These are phyloP conservation scores for Papilio protenor DNA, from an alignment of 2,888 invertebrate species.

Conservation along the genomic window DNA sequence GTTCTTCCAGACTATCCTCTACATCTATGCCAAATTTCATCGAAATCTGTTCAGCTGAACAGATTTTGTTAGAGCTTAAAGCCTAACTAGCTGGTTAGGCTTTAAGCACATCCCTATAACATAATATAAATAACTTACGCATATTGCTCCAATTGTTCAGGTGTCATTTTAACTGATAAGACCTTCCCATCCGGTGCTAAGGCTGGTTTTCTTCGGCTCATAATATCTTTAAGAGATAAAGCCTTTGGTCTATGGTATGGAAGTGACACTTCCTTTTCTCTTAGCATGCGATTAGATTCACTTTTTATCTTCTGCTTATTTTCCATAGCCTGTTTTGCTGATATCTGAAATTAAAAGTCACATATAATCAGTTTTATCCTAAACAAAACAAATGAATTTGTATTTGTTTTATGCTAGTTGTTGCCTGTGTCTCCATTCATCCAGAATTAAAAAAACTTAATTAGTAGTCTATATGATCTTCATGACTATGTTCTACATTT, in stretches of 20 bases:
- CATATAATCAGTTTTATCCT: background rate
- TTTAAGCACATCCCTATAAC: too few species aligned
- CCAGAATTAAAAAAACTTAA: too few species aligned
- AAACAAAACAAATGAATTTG: background rate
- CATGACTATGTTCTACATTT: too few species aligned
- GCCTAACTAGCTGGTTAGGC: too few species aligned
- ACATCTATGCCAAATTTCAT: too few species aligned
- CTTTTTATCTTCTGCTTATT: slow-evolving; percentile 91
- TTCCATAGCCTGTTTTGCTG: slow-evolving; percentile 87
- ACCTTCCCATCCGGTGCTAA: slow-evolving; percentile 73
- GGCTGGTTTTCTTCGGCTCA: slow-evolving; percentile 76
- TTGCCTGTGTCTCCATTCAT: too few species aligned
- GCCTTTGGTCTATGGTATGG: slow-evolving; percentile 95
- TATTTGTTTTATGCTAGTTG: too few species aligned
- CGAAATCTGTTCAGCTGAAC: too few species aligned
- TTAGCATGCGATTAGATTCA: slow-evolving; percentile 91
- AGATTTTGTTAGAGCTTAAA: too few species aligned
- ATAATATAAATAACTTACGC: slow-evolving; percentile 78
- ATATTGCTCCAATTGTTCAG: slow-evolving; percentile 86
- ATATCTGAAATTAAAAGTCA: slow-evolving; percentile 75
- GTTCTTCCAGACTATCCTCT: too few species aligned
- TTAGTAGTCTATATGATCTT: too few species aligned
- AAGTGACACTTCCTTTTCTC: slow-evolving; percentile 90
- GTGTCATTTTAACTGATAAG: slow-evolving; percentile 86
- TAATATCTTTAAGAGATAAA: slow-evolving; percentile 91